phyloP scores from a whole-genome alignment of 2,888 invertebrate genomes.

The Conomelus anceps region DNA sequence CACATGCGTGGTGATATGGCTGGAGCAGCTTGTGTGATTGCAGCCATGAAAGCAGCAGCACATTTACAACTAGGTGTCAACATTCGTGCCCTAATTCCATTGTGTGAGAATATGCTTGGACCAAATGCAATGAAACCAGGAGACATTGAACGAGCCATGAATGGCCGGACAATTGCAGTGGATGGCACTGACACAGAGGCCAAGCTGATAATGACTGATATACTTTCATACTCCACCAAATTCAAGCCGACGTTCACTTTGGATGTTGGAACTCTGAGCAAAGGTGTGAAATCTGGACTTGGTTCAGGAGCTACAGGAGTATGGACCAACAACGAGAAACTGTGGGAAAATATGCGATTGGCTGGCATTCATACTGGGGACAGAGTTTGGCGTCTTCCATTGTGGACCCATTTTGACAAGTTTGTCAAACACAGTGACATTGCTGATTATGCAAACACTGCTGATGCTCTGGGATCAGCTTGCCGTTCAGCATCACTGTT shows the following conservation, averaged over 20 bases:
- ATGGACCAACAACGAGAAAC: slow-evolving; percentile 62
- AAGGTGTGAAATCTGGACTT: slow-evolving; percentile 56
- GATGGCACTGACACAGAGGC: slow-evolving; percentile 74
- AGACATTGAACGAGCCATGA: slow-evolving; percentile 66
- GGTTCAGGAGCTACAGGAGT: slow-evolving; percentile 64
- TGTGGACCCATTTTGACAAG: slow-evolving; percentile 39
- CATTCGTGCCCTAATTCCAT: slow-evolving; percentile 64
- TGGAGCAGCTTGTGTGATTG: slow-evolving; percentile 68
- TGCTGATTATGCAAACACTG: slow-evolving; percentile 2
- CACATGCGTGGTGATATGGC: slow-evolving; percentile 81
- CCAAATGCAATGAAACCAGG: slow-evolving; percentile 71
- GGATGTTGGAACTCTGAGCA: slow-evolving; percentile 73
- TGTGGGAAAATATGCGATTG: slow-evolving; percentile 59
- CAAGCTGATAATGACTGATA: slow-evolving; percentile 70
- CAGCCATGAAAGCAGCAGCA: slow-evolving; percentile 71
- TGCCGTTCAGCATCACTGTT: slow-evolving; percentile 75
- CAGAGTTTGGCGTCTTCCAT: slow-evolving; percentile 74
- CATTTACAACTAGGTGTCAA: slow-evolving; percentile 63
- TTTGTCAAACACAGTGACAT: slow-evolving; percentile 10
- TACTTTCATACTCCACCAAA: slow-evolving; percentile 67
- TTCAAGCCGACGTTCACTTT: slow-evolving; percentile 66
- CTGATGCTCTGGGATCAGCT: slow-evolving; percentile 42
- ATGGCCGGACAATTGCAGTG: slow-evolving; percentile 67
- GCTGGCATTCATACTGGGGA: slow-evolving; percentile 71
- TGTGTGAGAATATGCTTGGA: slow-evolving; percentile 75